Evolutionary conservation across 2,797 vertebrate species (phyloP).

Genomic region (Cuniculus paca): DNA sequence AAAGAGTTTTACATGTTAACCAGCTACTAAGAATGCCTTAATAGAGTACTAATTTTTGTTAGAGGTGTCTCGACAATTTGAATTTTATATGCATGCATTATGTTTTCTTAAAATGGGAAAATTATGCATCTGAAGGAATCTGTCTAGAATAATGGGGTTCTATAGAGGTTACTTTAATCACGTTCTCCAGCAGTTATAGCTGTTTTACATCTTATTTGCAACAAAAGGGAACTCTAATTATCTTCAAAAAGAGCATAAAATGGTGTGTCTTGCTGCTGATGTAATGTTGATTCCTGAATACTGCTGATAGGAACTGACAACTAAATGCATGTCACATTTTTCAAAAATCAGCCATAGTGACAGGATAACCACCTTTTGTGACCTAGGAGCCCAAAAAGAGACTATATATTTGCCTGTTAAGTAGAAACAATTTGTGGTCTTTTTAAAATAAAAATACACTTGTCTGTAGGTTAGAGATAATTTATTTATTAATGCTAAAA

Average conservation of each 20-base stretch:
- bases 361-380: constrained; percentile 93
- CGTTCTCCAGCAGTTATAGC: constrained; percentile 95
- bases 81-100: constrained; percentile 94
- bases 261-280: constrained; percentile 92
- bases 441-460: constrained; percentile 87
- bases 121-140: constrained; percentile 95
- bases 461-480: constrained; percentile 83
- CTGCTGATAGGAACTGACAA: constrained; percentile 96
- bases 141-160: constrained; percentile 97
- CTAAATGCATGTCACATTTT: constrained; percentile 93
- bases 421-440: constrained; percentile 90
- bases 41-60: constrained; percentile 94
- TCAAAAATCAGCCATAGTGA: constrained; percentile 91
- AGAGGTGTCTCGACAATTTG: constrained; percentile 92
- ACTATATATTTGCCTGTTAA: constrained; percentile 91
- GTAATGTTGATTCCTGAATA: constrained; percentile 93
- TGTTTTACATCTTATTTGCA: constrained; percentile 97
- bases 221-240: constrained; percentile 96
- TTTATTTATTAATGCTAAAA: constrained; percentile 84
- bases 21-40: constrained; percentile 91
- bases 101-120: constrained; percentile 95
- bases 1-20: constrained; percentile 92
- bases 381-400: constrained; percentile 89
- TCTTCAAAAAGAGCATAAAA: constrained; percentile 93
- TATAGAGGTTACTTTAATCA: constrained; percentile 99